These are phyloP conservation scores for Neocrepidodera transversa DNA, from an alignment of 2,888 invertebrate genomes.

Conservation along the genomic window DNA sequence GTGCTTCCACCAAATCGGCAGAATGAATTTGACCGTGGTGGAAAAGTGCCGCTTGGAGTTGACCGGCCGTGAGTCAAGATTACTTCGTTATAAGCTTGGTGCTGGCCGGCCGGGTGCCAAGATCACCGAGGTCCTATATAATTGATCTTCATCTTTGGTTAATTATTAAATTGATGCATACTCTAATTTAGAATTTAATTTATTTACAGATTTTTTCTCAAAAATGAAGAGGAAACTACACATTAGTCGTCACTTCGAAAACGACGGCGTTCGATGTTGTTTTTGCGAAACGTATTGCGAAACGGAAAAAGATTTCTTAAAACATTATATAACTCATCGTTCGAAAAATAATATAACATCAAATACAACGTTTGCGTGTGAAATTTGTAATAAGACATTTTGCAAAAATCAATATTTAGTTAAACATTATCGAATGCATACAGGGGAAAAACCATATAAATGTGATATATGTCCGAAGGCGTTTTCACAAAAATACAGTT, in stretches of 20 bases:
- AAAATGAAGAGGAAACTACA: background rate
- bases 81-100: too few species aligned
- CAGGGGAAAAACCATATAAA: background rate
- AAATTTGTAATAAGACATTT: slow-evolving; percentile 3
- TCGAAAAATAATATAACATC: background rate
- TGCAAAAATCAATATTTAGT: background rate
- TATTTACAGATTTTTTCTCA: slow-evolving; percentile 3
- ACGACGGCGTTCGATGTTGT: background rate
- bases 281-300: slow-evolving; percentile 1
- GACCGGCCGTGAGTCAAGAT: too few species aligned
- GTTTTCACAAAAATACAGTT: background rate
- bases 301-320: background rate
- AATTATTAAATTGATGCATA: background rate
- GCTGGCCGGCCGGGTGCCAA: too few species aligned
- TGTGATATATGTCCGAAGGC: slow-evolving; percentile 4
- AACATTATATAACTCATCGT: slow-evolving; percentile 5
- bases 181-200: background rate
- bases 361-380: background rate
- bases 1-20: too few species aligned
- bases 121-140: too few species aligned
- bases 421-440: background rate
- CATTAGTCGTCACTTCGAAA: slow-evolving; percentile 2
- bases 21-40: too few species aligned
- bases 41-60: too few species aligned
- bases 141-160: background rate